Evolutionary conservation across 2,888 invertebrate genomes (phyloP), one percentile per base, ranked within the genome.

Genomic region (Trichogramma dendrolimi): DNA sequence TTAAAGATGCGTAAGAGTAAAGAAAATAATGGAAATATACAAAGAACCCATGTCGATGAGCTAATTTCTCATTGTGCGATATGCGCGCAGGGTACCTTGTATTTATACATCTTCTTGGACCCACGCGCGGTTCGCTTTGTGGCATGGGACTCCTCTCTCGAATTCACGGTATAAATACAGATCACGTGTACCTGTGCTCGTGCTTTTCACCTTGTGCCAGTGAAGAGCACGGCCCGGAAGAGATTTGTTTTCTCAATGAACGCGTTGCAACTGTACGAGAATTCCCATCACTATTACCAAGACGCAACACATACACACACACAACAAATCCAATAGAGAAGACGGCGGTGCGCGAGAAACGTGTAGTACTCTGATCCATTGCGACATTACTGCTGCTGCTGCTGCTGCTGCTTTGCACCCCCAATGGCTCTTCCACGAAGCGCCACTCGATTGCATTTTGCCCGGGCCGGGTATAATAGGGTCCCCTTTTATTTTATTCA

Each of bases 1-100:
- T 27, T 27, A 27, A 27, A 27, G 27, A 27, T 27, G 1, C 27
- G 27, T 2, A 27, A 27, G 27, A 2, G 3, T 27, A 27, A 27
- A 27, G 3, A 27, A 27, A 27, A 27, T 27, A 27, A 27, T 27
- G 27, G 27, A 27, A 27, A 27, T 27, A 27, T 27, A 27, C 27
- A 27, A 27, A 27, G 27, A 27, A 27, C 44, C 47, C 48, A 54
- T 54, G 58, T 51, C 58, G 55, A 46, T 52, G 62, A 55, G 56
- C 62, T 63, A 63, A 63, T 63, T 63, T 60, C 62, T 63, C 59
- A 63, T 63, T 63, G 62, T 59, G 59, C 27, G 27, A 27, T 27
- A 27, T 27, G 27, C 27, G 27, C 27, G 27, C 27, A 3, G 27
- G 27, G 27, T 27, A 27, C 27, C 27, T 27, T 27, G 27, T 27